Evolutionary conservation across 2,797 vertebrate genomes (phyloP).

Genomic region (Hylomyscus alleni): DNA sequence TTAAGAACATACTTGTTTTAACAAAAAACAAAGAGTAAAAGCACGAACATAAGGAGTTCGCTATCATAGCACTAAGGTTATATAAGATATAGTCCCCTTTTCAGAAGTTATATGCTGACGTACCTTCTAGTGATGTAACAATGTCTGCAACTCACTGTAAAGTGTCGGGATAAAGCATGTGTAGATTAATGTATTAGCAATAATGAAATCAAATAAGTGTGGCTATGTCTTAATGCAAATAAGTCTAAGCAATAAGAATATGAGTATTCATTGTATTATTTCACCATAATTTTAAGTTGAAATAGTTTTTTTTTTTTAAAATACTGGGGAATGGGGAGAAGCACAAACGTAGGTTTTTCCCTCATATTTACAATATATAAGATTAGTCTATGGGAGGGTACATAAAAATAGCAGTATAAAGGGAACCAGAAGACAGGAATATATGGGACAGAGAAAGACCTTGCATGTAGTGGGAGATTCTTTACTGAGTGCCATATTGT

Average conservation of each 20-base stretch:
- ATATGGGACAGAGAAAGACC: background rate
- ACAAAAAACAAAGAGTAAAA: background rate
- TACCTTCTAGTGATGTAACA: slow-evolving; percentile 49
- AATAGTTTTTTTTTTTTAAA: background rate
- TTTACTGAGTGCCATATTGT: slow-evolving; percentile 2
- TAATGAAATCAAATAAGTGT: slow-evolving; percentile 40
- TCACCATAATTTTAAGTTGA: slow-evolving; percentile 57
- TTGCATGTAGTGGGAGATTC: background rate
- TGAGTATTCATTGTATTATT: background rate
- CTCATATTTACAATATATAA: slow-evolving; percentile 48
- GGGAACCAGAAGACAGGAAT: slow-evolving; percentile 18
- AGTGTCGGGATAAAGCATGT: background rate
- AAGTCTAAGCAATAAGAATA: slow-evolving; percentile 8
- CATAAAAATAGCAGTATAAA: slow-evolving; percentile 21
- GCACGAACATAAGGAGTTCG: background rate
- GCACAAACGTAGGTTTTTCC: background rate
- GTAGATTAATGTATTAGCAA: background rate
- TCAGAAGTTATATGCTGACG: background rate
- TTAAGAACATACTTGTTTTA: slow-evolving; percentile 12
- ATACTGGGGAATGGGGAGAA: background rate
- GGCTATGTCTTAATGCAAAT: slow-evolving; percentile 16
- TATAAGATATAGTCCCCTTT: slow-evolving; percentile 31
- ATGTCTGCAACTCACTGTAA: slow-evolving; percentile 37
- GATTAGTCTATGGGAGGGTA: background rate
- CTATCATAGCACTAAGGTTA: background rate